phyloP scores from a whole-genome alignment of 1,140 invertebrate genomes.

The Anastrepha obliqua region DNA sequence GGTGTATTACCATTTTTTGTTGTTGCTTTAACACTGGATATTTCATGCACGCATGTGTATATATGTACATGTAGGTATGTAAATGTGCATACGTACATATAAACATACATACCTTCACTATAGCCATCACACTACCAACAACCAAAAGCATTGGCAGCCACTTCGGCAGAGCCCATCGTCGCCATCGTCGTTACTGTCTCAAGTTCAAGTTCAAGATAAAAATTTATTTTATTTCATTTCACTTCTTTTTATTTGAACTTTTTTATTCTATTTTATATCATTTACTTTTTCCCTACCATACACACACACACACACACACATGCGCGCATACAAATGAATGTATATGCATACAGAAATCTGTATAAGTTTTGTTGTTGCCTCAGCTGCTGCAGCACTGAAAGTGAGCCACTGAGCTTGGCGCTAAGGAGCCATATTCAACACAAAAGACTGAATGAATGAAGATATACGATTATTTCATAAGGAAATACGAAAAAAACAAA shows the following conservation, averaged over 20 bases:
- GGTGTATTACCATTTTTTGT: no score
- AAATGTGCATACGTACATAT: background rate
- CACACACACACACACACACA: background rate
- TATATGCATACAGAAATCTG: background rate
- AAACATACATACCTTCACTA: background rate
- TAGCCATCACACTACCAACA: background rate
- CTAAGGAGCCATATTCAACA: background rate
- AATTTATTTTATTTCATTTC: constrained; percentile 33
- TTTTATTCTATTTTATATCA: background rate
- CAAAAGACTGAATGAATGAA: constrained; percentile 3
- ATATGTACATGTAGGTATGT: no score
- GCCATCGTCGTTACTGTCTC: background rate
- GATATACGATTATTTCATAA: background rate
- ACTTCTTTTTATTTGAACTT: background rate
- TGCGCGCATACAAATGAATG: background rate
- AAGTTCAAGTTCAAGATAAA: constrained; percentile 51
- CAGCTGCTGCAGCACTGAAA: background rate
- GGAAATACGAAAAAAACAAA: background rate
- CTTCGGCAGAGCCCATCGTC: background rate
- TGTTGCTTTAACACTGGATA: no score
- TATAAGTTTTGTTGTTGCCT: background rate
- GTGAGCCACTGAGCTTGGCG: background rate
- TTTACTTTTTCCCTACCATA: no score
- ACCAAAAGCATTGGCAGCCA: background rate
- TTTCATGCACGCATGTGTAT: no score